Evolutionary conservation across 1,140 invertebrate species (phyloP), one percentile per base, ranked within the genome.

Genomic region (Notospermus geniculatus): DNA sequence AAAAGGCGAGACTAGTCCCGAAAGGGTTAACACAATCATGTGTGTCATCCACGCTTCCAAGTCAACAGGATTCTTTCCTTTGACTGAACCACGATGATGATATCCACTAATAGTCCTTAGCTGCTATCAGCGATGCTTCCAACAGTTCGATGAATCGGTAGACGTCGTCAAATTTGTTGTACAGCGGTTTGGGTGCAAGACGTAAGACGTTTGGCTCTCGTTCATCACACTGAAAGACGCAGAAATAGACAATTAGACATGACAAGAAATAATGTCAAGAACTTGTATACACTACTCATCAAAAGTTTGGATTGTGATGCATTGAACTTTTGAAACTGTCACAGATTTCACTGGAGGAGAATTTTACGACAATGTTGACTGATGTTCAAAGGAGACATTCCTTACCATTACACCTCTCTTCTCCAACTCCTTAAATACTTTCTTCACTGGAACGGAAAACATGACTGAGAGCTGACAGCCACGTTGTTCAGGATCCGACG

Each of bases 101-200:
- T n/a, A n/a, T n/a, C n/a, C n/a, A n/a, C n/a, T n/a, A n/a, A 43
- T 43, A 43, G 11, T 50, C 25, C n/a, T 19, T 27, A n/a, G 71
- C 71, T 30, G 71, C 72, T 15, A 58, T 28, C 11, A 78, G 46
- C 0, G 74, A 59, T 23, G 76, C 61, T 2, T 70, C 61, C 0
- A 80, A 59, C 54, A 69, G 67, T 5, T 63, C 56, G 59, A 79
- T 71, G 63, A 79, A 80, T 55, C 71, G 63, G 53, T 78, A 66
- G 19, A 86, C 83, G 67, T 87, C 85, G 13, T 71, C 65, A 71
- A 84, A 87, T 23, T 81, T 81, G 67, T 85, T 86, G 76, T 87
- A 87, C 7, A 87, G 61, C 11, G 85, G 85, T 19, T 68, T 80
- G 0, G 86, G 84, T 1, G 85, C 75, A 0, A 86, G 69, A 58